Percentiles rank a stretch among this genome's conserved stretches.
Conservation (phyloP, 2,113 vertebrate genomes). For the Charina bottae region DNA sequence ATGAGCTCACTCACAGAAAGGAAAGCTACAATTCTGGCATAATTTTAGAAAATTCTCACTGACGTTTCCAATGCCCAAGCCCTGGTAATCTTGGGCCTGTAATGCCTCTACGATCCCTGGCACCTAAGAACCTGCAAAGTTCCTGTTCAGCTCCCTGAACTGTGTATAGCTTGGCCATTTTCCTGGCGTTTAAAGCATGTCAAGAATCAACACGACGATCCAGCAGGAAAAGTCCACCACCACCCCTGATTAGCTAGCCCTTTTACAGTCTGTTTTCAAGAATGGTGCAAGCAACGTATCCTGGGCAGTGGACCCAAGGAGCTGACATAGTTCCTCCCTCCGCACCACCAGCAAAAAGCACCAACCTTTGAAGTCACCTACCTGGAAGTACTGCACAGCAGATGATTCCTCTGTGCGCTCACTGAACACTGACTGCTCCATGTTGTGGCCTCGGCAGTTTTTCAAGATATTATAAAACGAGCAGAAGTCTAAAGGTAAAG, state of each 20-base stretch:
- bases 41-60: not conserved
- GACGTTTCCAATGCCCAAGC: not conserved
- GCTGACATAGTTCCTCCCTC: not conserved
- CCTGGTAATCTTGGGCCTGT: not conserved
- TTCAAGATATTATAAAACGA: constrained; percentile 96
- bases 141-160: not conserved
- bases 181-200: not conserved
- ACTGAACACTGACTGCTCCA: constrained; percentile 89
- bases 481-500: constrained; percentile 84
- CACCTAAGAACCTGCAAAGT: not conserved
- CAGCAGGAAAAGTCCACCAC: not conserved
- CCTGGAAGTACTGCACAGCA: constrained; percentile 98
- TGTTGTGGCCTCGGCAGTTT: constrained; percentile 84
- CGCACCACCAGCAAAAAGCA: not conserved
- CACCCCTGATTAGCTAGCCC: not conserved
- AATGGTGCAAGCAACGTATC: not conserved
- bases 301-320: not conserved
- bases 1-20: not conserved
- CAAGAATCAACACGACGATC: not conserved
- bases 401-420: constrained; percentile 96
- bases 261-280: not conserved
- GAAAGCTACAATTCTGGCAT: not conserved
- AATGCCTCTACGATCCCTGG: not conserved
- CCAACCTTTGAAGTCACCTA: constrained; percentile 48
- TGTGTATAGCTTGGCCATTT: not conserved